Percentiles rank a stretch among this genome's conserved stretches.
phyloP scores from a whole-genome alignment of 1,140 invertebrate genomes.

The Nasonia giraulti region DNA sequence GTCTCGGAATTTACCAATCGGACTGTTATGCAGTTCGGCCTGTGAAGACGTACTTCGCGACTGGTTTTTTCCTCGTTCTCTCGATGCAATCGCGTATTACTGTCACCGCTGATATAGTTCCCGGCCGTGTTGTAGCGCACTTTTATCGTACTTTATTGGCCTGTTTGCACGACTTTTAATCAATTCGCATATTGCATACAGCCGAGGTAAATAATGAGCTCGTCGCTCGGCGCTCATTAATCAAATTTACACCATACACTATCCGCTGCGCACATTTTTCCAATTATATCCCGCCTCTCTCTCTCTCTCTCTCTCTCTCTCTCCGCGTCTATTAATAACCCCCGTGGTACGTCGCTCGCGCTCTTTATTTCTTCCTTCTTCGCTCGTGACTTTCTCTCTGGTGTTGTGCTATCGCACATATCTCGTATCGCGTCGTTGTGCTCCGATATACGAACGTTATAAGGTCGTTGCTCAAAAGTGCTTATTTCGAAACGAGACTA shows the following conservation, averaged over 20 bases:
- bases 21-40: no score
- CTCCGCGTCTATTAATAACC: no score
- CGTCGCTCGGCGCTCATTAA: not conserved
- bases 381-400: not conserved
- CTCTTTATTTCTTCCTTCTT: not conserved
- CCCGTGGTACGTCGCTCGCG: not conserved
- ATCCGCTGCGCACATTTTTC: not conserved
- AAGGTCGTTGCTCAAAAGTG: not conserved
- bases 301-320: no score
- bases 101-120: not conserved
- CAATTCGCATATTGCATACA: not conserved
- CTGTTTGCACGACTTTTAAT: not conserved
- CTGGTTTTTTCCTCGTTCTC: no score
- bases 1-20: no score
- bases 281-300: no score
- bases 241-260: not conserved
- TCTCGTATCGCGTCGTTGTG: not conserved
- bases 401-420: not conserved
- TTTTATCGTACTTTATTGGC: constrained; percentile 7
- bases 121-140: no score
- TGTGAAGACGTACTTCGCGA: no score
- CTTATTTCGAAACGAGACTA: constrained; percentile 2
- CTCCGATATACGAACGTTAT: constrained; percentile 13
- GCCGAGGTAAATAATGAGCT: not conserved
- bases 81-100: not conserved